These are phyloP conservation scores for Anolis carolinensis DNA, from an alignment of 2,113 vertebrate species.

Conservation along the genomic window DNA sequence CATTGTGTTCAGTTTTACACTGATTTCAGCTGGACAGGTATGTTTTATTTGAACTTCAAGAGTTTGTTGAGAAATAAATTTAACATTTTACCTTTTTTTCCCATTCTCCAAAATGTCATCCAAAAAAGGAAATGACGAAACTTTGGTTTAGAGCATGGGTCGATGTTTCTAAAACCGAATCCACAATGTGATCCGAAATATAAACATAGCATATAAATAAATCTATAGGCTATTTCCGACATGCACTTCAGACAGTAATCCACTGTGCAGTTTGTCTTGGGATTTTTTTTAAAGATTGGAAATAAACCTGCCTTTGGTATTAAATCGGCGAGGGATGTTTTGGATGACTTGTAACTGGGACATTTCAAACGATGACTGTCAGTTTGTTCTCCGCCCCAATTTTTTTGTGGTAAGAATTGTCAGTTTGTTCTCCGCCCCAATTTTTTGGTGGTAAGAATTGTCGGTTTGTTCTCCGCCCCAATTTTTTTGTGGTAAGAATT, in stretches of 20 bases:
- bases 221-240: conserved; percentile 67
- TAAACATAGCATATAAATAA: conserved; percentile 52
- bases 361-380: conserved; percentile 64
- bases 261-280: conserved; percentile 59
- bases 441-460: conserved; percentile 68
- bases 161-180: conserved; percentile 59
- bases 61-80: conserved; percentile 67
- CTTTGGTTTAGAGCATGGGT: conserved; percentile 46
- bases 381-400: neutral
- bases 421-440: neutral
- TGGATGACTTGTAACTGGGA: conserved; percentile 71
- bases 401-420: conserved; percentile 60
- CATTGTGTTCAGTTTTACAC: conserved; percentile 60
- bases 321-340: conserved; percentile 40
- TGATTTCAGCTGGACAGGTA: conserved; percentile 63
- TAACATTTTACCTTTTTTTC: conserved; percentile 63
- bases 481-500: conserved; percentile 62
- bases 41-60: conserved; percentile 59
- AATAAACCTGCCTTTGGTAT: neutral
- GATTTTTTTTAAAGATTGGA: conserved; percentile 18
- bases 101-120: conserved; percentile 46
- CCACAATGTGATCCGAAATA: conserved; percentile 56
- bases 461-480: too few species aligned
- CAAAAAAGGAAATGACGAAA: conserved; percentile 45
- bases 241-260: conserved; percentile 65